These are phyloP conservation scores for Varecia variegata DNA, from an alignment of 2,797 vertebrate genomes.

Conservation along the genomic window DNA sequence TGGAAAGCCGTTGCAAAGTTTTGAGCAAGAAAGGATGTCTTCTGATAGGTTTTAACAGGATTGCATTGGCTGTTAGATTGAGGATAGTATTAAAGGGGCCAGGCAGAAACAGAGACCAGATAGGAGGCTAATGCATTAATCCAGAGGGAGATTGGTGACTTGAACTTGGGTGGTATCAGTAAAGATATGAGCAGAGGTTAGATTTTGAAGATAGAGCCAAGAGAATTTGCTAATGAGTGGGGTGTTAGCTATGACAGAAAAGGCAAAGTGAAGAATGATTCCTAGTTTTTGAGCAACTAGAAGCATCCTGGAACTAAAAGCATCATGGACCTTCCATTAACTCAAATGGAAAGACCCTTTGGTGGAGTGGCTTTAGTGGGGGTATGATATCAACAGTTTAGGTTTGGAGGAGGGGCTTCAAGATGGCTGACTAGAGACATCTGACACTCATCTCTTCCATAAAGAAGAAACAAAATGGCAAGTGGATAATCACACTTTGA, in stretches of 20 bases:
- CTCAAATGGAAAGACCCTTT: background rate
- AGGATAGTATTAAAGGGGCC: background rate
- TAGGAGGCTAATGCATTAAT: background rate
- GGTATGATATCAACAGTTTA: background rate
- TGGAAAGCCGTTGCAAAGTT: background rate
- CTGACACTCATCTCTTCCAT: background rate
- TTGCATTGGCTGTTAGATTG: background rate
- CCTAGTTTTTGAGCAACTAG: background rate
- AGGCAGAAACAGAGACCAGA: background rate
- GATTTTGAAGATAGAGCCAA: background rate
- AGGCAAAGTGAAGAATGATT: background rate
- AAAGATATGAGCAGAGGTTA: background rate
- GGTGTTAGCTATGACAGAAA: background rate
- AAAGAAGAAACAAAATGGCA: background rate
- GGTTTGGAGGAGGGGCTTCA: background rate
- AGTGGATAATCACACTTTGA: background rate
- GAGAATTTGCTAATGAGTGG: background rate
- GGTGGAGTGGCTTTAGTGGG: background rate
- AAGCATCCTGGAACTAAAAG: background rate
- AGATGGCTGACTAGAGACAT: background rate
- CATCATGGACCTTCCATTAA: background rate
- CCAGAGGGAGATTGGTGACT: background rate
- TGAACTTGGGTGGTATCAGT: background rate
- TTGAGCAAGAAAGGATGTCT: background rate
- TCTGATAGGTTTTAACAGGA: background rate